A percentile compares a stretch with the other conserved stretches of the same genome.
phyloP scores from a whole-genome alignment of 2,888 invertebrate species.

The Muschampia plurimacula region DNA sequence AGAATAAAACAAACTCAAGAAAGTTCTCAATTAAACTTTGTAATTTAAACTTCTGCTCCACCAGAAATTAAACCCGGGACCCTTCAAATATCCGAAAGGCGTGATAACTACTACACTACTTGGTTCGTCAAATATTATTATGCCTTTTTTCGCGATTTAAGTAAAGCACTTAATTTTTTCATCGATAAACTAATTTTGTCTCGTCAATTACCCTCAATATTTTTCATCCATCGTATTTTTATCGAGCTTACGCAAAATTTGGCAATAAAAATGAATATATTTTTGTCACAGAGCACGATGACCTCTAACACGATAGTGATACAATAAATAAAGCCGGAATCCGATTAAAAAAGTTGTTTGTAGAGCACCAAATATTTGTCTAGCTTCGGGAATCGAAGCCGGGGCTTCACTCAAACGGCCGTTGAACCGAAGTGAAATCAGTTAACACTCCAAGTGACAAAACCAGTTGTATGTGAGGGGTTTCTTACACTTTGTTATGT shows the following conservation, averaged over 20 bases:
- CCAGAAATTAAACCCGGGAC: too few relatives aligned
- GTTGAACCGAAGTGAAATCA: background rate
- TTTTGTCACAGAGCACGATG: background rate
- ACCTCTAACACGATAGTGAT: background rate
- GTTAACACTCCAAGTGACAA: background rate
- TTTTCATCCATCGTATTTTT: too few relatives aligned
- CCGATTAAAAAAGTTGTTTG: background rate
- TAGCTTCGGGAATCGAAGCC: background rate
- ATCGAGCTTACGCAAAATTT: background rate
- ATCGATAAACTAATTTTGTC: too few relatives aligned
- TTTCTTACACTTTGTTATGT: background rate
- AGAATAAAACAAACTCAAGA: too few relatives aligned
- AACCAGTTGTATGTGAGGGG: background rate
- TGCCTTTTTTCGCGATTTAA: too few relatives aligned
- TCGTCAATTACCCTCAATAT: too few relatives aligned
- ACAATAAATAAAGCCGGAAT: constrained; percentile 4
- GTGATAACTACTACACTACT: too few relatives aligned
- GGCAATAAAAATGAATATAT: constrained; percentile 4
- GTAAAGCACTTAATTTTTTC: too few relatives aligned
- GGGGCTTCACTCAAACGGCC: background rate
- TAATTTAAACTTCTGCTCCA: too few relatives aligned
- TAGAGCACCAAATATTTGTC: background rate
- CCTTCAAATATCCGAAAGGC: too few relatives aligned
- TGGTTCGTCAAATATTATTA: too few relatives aligned
- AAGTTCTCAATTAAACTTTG: too few relatives aligned